These are phyloP conservation scores for Philaenus spumarius DNA, from an alignment of 1,140 invertebrate genomes.

Conservation along the genomic window DNA sequence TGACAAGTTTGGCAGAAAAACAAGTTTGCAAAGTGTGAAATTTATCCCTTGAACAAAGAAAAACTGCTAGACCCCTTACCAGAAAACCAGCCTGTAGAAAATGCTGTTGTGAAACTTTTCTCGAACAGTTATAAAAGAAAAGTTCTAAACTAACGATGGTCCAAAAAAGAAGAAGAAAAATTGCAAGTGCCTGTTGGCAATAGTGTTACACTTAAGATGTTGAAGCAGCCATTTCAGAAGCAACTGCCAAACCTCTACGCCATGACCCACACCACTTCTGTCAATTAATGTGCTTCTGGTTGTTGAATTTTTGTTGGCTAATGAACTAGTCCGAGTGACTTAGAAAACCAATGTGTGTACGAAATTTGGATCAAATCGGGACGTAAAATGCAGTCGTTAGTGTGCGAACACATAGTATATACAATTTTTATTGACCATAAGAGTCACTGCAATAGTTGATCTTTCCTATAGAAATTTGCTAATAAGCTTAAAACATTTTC, in stretches of 20 bases:
- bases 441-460: too few species aligned
- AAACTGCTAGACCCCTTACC: slow-evolving; percentile 18
- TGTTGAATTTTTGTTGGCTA: too few species aligned
- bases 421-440: too few species aligned
- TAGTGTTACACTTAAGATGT: slow-evolving; percentile 7
- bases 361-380: too few species aligned
- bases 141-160: slow-evolving; percentile 9
- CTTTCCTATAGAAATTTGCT: too few species aligned
- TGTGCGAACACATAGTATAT: too few species aligned
- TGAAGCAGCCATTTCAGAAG: slow-evolving; percentile 7
- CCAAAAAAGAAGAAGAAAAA: slow-evolving; percentile 13
- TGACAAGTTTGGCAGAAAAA: slow-evolving; percentile 17
- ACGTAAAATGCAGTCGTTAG: too few species aligned
- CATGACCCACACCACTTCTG: neutral
- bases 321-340: too few species aligned
- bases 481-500: too few species aligned
- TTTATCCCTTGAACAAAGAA: too few species aligned
- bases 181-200: slow-evolving; percentile 6
- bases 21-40: slow-evolving; percentile 8
- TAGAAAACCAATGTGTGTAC: too few species aligned
- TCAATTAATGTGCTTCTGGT: too few species aligned
- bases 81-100: slow-evolving; percentile 3
- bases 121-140: slow-evolving; percentile 19
- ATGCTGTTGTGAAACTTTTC: slow-evolving; percentile 9
- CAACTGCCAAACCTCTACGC: slow-evolving; percentile 11